phyloP scores from a whole-genome alignment of 2,113 vertebrate genomes.

The Nibea albiflora region DNA sequence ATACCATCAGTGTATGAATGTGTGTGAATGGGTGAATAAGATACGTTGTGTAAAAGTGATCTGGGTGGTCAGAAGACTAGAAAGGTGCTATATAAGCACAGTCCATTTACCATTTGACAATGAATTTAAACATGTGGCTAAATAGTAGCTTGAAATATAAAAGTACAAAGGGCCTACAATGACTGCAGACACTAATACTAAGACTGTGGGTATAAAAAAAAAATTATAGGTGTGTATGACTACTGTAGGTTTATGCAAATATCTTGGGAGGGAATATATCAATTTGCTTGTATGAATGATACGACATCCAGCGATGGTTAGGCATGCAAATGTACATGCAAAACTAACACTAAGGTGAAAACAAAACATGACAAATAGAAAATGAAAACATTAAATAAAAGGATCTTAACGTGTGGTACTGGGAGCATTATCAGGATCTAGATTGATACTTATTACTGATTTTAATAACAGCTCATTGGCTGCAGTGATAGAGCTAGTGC shows the following conservation, averaged over 20 bases:
- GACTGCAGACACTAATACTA: too few relatives aligned
- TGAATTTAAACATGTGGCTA: background rate
- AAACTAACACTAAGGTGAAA: conserved; percentile 52
- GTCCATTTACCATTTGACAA: background rate
- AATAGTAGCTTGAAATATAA: background rate
- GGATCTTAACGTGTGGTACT: background rate
- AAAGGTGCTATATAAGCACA: too few relatives aligned
- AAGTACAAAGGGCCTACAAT: background rate
- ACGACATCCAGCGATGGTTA: conserved; percentile 26
- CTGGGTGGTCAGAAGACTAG: too few relatives aligned
- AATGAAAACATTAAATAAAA: conserved; percentile 9
- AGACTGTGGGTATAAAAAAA: too few relatives aligned
- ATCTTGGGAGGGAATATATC: conserved; percentile 58
- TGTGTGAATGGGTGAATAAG: too few relatives aligned
- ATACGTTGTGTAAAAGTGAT: too few relatives aligned
- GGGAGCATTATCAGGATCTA: background rate
- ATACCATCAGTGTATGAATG: too few relatives aligned
- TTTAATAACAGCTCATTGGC: background rate
- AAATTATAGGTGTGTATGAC: background rate
- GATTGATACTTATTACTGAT: background rate
- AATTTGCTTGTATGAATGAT: conserved; percentile 41
- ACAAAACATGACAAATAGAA: conserved; percentile 20
- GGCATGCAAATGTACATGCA: conserved; percentile 74
- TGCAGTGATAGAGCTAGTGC: background rate
- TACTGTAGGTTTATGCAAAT: conserved; percentile 62